Evolutionary conservation across 1,140 invertebrate species (phyloP), one percentile per base, ranked within the genome.

Genomic region (Apolygus lucorum): DNA sequence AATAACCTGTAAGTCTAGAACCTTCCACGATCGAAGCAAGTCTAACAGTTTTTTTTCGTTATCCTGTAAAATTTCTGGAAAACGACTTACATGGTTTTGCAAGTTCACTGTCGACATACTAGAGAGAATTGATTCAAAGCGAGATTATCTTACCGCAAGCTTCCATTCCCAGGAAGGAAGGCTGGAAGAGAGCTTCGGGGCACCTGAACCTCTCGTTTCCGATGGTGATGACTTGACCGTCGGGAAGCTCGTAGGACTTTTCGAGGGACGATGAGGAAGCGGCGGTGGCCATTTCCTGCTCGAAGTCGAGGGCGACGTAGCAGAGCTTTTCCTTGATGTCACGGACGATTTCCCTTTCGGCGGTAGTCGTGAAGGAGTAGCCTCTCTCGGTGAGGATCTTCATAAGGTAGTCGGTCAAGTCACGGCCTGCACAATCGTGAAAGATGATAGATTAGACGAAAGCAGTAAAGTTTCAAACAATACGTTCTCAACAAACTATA

Each of bases 181-280:
- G 93, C 81, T 96, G 93, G 91, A 97, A 97, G 70, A 98, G 86
- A 74, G 95, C 93, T 79, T 97, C 95, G 42, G 95, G 95, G 82
- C 93, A 98, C 83, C 95, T 90, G 93, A 98, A 96, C 78, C 95
- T 86, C 81, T 97, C 94, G 81, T 96, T 96, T 74, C 94, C 95
- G 76, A 89, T 72, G 25, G 71, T 74, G 69, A 75, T 96, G 75
- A 98, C 93, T 81, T 94, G 93, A 76, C 91, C 95, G 80, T 95
- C 93, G 76, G 92, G 94, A 77, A 96, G 84, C 81, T 96, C 94
- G 79, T 96, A 97, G 73, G 88, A 91, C 84, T 96, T 96, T 80
- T 96, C 93, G 73, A 96, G 83, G 70, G 93, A 93, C 72, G 89
- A 92, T 72, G 91, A 94, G 62, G 90, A 88, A 70, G 93, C 93